phyloP scores from a whole-genome alignment of 2,797 vertebrate genomes.

The Chrosomus eos region DNA sequence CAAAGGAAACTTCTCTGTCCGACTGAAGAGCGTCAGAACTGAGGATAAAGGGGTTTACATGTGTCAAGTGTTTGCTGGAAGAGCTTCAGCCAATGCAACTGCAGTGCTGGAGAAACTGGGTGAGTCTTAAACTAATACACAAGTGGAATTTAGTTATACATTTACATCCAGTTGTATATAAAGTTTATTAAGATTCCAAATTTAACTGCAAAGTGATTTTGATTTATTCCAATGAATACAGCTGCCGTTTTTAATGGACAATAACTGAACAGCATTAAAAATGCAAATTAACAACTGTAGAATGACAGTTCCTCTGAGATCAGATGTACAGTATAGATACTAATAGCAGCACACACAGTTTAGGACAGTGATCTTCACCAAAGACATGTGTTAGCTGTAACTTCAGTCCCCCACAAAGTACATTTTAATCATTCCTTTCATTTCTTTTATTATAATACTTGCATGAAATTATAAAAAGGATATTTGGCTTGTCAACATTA shows the following conservation, averaged over 20 bases:
- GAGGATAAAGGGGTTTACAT: conserved; percentile 5
- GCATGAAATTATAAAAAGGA: background rate
- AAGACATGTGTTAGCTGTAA: background rate
- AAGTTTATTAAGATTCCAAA: background rate
- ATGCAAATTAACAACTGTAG: background rate
- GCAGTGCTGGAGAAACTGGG: no score
- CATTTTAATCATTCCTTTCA: background rate
- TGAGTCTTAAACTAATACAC: no score
- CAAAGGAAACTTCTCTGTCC: background rate
- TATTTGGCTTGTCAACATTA: no score
- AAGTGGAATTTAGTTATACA: background rate
- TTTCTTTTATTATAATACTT: background rate
- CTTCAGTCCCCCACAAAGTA: background rate
- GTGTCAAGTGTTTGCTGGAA: background rate
- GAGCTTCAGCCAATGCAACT: no score
- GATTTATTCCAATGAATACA: background rate
- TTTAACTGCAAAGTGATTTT: background rate
- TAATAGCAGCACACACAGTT: background rate
- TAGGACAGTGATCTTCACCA: background rate
- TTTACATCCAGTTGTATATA: no score
- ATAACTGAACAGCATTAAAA: background rate
- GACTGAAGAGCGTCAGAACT: background rate
- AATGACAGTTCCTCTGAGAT: background rate
- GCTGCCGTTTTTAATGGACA: background rate
- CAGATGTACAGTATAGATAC: no score